These are phyloP conservation scores for Orthonevra nobilis DNA, from an alignment of 2,888 invertebrate genomes.

Conservation along the genomic window DNA sequence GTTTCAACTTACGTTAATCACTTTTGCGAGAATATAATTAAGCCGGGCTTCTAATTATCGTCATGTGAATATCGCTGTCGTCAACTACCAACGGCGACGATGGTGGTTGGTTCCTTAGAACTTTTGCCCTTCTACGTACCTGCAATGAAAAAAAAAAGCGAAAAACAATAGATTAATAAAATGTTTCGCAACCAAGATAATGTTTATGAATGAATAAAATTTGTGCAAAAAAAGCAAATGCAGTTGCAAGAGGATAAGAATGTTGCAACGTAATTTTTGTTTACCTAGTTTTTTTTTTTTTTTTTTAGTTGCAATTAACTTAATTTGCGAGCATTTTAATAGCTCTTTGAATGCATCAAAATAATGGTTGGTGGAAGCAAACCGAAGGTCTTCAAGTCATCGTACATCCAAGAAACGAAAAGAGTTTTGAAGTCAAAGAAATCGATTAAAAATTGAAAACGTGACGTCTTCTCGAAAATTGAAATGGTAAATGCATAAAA, in stretches of 20 bases:
- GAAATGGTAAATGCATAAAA: too few species aligned
- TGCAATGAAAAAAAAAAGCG: conserved; percentile 57
- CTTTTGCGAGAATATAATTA: conserved; percentile 61
- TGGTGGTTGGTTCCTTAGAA: conserved; percentile 35
- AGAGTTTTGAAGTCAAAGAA: too few species aligned
- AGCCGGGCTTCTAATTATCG: conserved; percentile 59
- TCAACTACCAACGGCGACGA: not conserved
- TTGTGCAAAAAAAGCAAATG: conserved; percentile 28
- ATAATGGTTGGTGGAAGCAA: too few species aligned
- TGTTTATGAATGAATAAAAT: conserved; percentile 65
- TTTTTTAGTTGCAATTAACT: too few species aligned
- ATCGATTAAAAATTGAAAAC: too few species aligned
- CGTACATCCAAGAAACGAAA: too few species aligned
- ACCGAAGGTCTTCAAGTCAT: too few species aligned
- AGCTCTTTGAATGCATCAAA: too few species aligned
- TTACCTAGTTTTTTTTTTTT: too few species aligned
- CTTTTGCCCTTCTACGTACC: conserved; percentile 57
- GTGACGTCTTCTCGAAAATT: too few species aligned
- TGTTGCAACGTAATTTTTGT: conserved; percentile 38
- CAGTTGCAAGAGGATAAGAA: not conserved
- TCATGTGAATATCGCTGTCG: conserved; percentile 37
- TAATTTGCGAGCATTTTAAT: conserved; percentile 32
- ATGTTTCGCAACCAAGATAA: conserved; percentile 60
- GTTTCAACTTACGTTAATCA: conserved; percentile 60
- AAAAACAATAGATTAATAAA: conserved; percentile 66